These are phyloP conservation scores for Drosophila murphyi DNA, from an alignment of 1,140 invertebrate genomes.

Conservation along the genomic window DNA sequence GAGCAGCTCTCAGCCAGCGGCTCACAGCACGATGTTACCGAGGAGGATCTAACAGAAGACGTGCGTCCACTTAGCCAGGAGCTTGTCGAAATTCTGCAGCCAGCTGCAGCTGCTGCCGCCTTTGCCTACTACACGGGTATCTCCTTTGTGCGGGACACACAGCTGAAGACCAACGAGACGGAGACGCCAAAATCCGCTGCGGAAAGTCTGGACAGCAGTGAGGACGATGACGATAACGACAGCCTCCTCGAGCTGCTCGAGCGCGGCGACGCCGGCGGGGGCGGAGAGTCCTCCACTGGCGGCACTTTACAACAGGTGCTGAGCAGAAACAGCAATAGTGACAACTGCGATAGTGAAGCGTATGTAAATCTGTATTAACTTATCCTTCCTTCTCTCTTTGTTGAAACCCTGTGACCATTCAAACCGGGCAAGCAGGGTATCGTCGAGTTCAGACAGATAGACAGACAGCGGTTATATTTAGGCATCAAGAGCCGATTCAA, in stretches of 20 bases:
- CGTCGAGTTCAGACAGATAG: too few relatives aligned
- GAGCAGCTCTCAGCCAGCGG: conserved; percentile 66
- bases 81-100: conserved; percentile 72
- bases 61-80: conserved; percentile 69
- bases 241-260: conserved; percentile 61
- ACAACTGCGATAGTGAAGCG: conserved; percentile 66
- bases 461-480: too few relatives aligned
- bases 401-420: too few relatives aligned
- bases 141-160: conserved; percentile 71
- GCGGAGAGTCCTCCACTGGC: conserved; percentile 42
- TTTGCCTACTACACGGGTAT: conserved; percentile 80
- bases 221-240: conserved; percentile 64
- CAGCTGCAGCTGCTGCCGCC: conserved; percentile 67
- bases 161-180: conserved; percentile 33
- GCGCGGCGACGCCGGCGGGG: conserved; percentile 22
- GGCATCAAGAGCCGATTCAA: too few relatives aligned
- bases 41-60: conserved; percentile 41
- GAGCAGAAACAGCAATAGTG: conserved; percentile 46
- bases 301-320: conserved; percentile 63
- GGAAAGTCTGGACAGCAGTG: conserved; percentile 64
- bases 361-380: conserved; percentile 33
- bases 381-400: not conserved
- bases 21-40: conserved; percentile 38
- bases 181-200: conserved; percentile 26
- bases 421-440: too few relatives aligned